phyloP scores from a whole-genome alignment of 2,797 vertebrate genomes.

The Catamblyrhynchus diadema region DNA sequence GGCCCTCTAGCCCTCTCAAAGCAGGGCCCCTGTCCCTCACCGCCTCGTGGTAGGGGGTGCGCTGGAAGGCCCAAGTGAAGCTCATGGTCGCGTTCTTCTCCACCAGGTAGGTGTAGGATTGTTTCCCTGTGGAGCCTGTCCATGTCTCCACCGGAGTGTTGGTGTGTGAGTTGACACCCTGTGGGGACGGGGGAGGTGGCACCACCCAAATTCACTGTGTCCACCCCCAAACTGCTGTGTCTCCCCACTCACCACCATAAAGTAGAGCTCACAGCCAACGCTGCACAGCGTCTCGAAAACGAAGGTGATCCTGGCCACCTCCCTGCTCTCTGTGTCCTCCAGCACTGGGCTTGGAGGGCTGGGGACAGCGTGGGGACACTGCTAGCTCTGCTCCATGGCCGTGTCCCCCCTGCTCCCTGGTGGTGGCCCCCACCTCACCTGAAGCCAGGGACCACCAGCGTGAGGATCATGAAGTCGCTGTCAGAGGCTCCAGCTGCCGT shows the following conservation, averaged over 20 bases:
- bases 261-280: constrained; percentile 85
- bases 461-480: constrained; percentile 89
- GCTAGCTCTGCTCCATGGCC: background rate
- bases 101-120: constrained; percentile 90
- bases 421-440: constrained; percentile 75
- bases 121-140: constrained; percentile 84
- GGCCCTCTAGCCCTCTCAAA: background rate
- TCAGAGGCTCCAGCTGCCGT: constrained; percentile 86
- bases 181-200: background rate
- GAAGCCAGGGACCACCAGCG: constrained; percentile 86
- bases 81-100: constrained; percentile 84
- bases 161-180: constrained; percentile 85
- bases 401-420: no score
- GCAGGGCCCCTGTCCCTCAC: constrained; percentile 14
- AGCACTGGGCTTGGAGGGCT: constrained; percentile 79
- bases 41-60: constrained; percentile 69
- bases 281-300: constrained; percentile 90
- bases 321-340: constrained; percentile 77
- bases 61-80: constrained; percentile 94
- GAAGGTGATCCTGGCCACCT: constrained; percentile 88
- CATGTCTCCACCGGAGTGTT: constrained; percentile 86
- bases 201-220: background rate
- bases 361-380: background rate
- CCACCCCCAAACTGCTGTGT: background rate
- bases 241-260: constrained; percentile 83